Evolutionary conservation across 2,113 vertebrate species (phyloP), one percentile per base, ranked within the genome.

Genomic region (Pristiophorus japonicus): DNA sequence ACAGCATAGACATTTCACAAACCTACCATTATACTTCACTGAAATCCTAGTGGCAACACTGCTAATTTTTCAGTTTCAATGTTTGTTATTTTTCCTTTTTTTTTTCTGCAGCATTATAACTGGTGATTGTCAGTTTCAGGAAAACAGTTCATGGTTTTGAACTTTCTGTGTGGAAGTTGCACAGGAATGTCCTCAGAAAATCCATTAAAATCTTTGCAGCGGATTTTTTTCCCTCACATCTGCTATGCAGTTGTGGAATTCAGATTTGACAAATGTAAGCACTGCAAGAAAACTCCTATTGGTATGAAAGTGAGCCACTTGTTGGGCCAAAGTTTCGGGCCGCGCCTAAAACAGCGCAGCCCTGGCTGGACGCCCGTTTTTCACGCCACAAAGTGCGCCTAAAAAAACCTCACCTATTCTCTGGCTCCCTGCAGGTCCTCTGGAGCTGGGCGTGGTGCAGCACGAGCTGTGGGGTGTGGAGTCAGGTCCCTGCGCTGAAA

Each of bases 221-320:
- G 16, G 38, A 67, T 42, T 45, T 67, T 42, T 45, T 45, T 90
- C 22, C 63, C 62, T 59, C 92, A 94, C 92, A 94, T 94, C 92
- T 94, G 92, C 27, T 94, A 0, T 67, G 38, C 92, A 94, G 63
- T 94, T 94, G 92, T 67, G 92, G 92, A 94, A 67, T 94, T n/a
- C 63, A 94, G 2, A 27, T 67, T 94, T 94, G 92, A 45, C 65
- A 94, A 42, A 94, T 45, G 14, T 1, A 91, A 62, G 87, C 51
- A 91, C 30, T 59, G 30, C 34, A n/a, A n/a, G 55, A 62, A 55
- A 59, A 91, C 51, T 62, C 12, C 1, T 12, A 55, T 30, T 30
- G 27, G 55, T 62, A 59, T 91, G 87, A 62, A n/a, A 59, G 4
- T 34, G 87, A 34, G 87, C 55, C 27, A 62, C 62, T 91, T 34